phyloP scores from a whole-genome alignment of 2,888 invertebrate species.

The Cheilosia vulpina region DNA sequence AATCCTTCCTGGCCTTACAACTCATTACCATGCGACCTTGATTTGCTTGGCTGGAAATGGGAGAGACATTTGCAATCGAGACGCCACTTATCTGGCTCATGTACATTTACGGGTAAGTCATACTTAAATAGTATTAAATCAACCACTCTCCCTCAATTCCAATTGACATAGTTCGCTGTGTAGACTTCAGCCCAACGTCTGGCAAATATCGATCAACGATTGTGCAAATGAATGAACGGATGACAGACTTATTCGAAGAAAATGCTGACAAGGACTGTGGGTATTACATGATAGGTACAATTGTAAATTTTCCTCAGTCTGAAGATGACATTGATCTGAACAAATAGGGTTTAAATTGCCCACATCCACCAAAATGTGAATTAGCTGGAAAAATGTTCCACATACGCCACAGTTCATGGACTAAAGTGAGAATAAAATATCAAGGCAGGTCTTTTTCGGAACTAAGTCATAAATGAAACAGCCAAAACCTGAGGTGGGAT shows the following conservation, averaged over 20 bases:
- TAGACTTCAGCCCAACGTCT: slow-evolving; percentile 20
- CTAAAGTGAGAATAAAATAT: background rate
- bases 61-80: slow-evolving; percentile 50
- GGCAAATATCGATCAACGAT: slow-evolving; percentile 36
- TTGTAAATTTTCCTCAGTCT: background rate
- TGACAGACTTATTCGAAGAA: background rate
- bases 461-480: too few relatives aligned
- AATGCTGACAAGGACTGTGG: background rate
- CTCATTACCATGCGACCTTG: slow-evolving; percentile 37
- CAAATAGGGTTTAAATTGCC: background rate
- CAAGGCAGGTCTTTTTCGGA: too few relatives aligned
- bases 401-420: background rate
- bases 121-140: slow-evolving; percentile 4
- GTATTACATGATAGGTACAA: background rate
- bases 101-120: slow-evolving; percentile 9
- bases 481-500: too few relatives aligned
- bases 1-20: background rate
- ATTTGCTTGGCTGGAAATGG: slow-evolving; percentile 25
- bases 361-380: background rate
- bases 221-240: slow-evolving; percentile 17
- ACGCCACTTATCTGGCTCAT: slow-evolving; percentile 45
- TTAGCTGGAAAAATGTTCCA: background rate
- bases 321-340: background rate
- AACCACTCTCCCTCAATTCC: background rate
- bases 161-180: slow-evolving; percentile 34